Base-by-base conservation (phyloP, 2,888 invertebrate species). In the Phaedon cochleariae region DNA sequence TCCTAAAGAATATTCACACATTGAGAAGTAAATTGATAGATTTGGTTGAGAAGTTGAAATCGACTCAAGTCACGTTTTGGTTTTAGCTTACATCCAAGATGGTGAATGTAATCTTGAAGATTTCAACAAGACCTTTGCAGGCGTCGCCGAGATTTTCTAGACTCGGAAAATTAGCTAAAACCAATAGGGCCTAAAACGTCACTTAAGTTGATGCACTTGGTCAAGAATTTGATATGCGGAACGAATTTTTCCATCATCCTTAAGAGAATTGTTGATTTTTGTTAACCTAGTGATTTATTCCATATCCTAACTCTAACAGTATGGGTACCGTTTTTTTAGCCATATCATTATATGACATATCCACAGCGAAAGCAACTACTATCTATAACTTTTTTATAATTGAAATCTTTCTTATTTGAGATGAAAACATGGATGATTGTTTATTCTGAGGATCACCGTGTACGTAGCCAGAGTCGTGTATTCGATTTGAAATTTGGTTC, bases 101-200 rank as follows among this genome's bases (percentile, higher is more conserved):
- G 29, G 51, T 37, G 21, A n/a, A n/a, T 41, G 10, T 2, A 5
- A 54, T 54, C 53, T 21, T 2, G 45, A 57, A 45, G 45, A 45
- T 3, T 15, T 26, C 29, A 17, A 46, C 41, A 6, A 41, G 41
- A 15, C 34, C n/a, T n/a, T 41, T 41, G n/a, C n/a, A 41, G 41
- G 41, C 41, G 15, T 41, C 41, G 6, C 15, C n/a, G 41, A 15
- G 4, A 12, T 6, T 12, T 41, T 41, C 41, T 15, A 15, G 41
- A 41, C 2, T 48, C 26, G 53, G 58, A 62, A 61, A 41, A 41
- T 64, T 62, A 55, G 65, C 62, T 65, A 65, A 69, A 78, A 78
- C 73, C 79, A 78, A 78, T 79, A 80, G 81, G 80, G 80, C 80
- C 81, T 80, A 73, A 73, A 77, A 77, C 79, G 72, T 74, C 73